Evolutionary conservation across 2,888 invertebrate species (phyloP), one percentile per base, ranked within the genome.

Genomic region (Taphrorychus bicolor): DNA sequence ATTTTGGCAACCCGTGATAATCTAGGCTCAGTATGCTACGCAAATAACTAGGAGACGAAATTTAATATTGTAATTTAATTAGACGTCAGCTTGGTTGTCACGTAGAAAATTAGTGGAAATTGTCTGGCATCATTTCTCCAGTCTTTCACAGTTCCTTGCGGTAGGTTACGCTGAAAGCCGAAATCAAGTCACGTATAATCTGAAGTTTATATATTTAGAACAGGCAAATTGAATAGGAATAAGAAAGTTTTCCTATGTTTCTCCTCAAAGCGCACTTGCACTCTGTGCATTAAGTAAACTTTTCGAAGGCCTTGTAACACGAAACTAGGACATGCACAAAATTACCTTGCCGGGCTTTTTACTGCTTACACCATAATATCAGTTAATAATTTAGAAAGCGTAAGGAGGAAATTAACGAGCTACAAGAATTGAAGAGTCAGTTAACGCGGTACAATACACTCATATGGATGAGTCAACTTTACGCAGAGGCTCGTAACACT

Each of bases 361-460:
- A 65, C 69, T 69, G 65, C 65, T 69, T 65, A 69, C 69, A 53
- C 53, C 57, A 60, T 69, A 57, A 64, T 65, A 69, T 65, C 65
- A 65, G 65, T 69, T 64, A 69, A 69, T 69, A 69, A 69, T 69
- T 60, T 65, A 69, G 61, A 32, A 61, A 58, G 65, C 65, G 45
- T 65, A 41, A 61, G 61, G 61, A 53, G 57, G 49, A 69, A 65
- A 69, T 65, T 69, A 69, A 69, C 65, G 59, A 59, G 68, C 59
- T 63, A 59, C 64, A 64, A 68, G 69, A 60, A 65, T 60, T 59
- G 59, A 68, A 58, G 65, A 69, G 69, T 69, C 69, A 64, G 59
- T 69, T 65, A 69, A 65, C 49, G 52, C 49, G 53, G 51, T 62
- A 51, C 32, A 32, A 32, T 9, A 32, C 9, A 11, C 32, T 32